Base-by-base conservation (phyloP, 2,888 invertebrate genomes). In the Quadroppia sp. region DNA sequence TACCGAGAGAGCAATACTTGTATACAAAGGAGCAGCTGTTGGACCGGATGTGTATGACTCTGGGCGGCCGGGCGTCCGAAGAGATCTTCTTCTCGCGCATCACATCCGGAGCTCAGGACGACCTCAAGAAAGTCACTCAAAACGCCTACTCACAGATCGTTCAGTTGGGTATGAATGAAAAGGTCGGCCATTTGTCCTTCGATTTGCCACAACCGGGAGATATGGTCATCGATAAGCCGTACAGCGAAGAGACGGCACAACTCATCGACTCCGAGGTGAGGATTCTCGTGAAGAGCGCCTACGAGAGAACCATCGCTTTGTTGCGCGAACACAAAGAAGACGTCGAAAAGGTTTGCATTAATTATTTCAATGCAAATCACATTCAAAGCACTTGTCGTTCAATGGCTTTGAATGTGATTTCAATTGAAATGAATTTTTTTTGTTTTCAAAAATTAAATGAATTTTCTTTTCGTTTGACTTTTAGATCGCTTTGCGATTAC, bases 41-140 rank as follows among this genome's bases (percentile, higher is more conserved):
- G 78, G 97, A 98, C 81, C 86, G 95, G 80, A 99, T 99, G 97
- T 99, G 98, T 83, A 97, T 99, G 95, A 94, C 96, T 0, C 86
- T 99, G 1, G 98, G 98, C n/a, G 99, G 98, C 0, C 87, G 99
- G 78, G 97, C 94, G 0, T 91, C 98, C 0, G 99, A 99, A 83
- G 93, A 97, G 84, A 87, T 99, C 77, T 99, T 99, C 85, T 99
- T 99, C 81, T 87, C 88, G 1, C 87, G 90, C 80, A 96, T 99
- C 78, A 99, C 99, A 1, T 99, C 99, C 0, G 99, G 99, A 0
- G 99, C 99, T 0, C 97, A 98, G 81, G 98, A 99, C 81, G 99
- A 99, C 85, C 86, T 99, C 70, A 91, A 94, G 82, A 99, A 99
- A 85, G 92, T 99, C 77, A 99, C 99, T 0, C 92, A 97, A 82